Evolutionary conservation across 2,113 vertebrate genomes (phyloP).

Genomic region (Eulemur macaco): DNA sequence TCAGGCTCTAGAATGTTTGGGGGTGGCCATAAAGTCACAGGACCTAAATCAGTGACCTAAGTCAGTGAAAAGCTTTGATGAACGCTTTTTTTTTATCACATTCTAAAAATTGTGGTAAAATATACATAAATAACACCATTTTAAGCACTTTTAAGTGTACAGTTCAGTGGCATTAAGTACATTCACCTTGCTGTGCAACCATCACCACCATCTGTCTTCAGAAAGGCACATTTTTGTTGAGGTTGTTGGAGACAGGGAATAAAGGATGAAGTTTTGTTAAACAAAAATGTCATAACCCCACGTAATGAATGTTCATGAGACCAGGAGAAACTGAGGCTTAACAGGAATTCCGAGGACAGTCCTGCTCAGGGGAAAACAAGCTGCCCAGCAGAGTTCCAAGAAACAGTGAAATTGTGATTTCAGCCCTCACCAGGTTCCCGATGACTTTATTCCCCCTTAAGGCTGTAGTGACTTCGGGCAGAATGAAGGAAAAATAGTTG

Average conservation of each 20-base stretch:
- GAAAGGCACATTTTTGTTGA: neutral
- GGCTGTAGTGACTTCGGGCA: neutral
- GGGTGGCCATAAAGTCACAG: neutral
- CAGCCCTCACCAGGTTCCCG: neutral
- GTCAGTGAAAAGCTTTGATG: neutral
- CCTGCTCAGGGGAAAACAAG: neutral
- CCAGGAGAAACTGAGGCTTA: neutral
- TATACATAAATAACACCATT: neutral
- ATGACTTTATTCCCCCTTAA: rapidly evolving
- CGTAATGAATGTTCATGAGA: rapidly evolving
- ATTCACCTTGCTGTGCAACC: rapidly evolving
- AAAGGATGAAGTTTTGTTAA: neutral
- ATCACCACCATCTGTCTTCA: neutral
- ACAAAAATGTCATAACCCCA: neutral
- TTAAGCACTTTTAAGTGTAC: neutral
- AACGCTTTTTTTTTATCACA: neutral
- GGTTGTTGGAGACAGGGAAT: neutral
- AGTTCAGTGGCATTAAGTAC: neutral
- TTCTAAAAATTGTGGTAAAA: neutral
- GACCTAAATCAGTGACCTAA: neutral
- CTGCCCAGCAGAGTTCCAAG: too few relatives aligned
- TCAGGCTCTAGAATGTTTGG: neutral
- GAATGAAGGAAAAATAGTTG: neutral
- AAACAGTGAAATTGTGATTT: neutral
- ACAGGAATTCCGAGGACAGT: neutral